Evolutionary conservation across 2,797 vertebrate genomes (phyloP), one percentile per base, ranked within the genome.

Genomic region (Chaetophractus vellerosus): DNA sequence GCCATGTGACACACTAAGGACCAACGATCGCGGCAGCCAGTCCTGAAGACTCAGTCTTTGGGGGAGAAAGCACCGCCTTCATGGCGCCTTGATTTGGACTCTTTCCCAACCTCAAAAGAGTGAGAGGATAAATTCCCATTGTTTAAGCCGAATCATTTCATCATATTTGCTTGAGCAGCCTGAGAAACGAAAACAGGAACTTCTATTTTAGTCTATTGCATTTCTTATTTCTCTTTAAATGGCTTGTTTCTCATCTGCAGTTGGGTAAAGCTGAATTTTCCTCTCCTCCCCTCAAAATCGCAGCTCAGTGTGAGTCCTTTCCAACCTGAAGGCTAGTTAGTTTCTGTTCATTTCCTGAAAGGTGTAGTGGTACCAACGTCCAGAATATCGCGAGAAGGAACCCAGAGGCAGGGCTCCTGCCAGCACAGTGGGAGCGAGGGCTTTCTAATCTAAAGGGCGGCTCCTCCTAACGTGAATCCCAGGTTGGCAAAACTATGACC

Each of bases 211-310:
- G 84, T 69, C 59, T 71, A 87, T 83, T 75, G 69, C 15, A 50
- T 38, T 80, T 96, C 75, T 94, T 85, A 36, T 86, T 93, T 96
- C 38, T 85, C 64, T 83, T 93, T 92, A 96, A 95, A 94, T 79
- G 87, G 75, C 52, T 21, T 66, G 69, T 72, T 71, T 68, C 68
- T 95, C 93, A 93, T 90, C 68, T 95, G 68, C 92, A 95, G 88
- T 88, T 83, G 52, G 69, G 91, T 92, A 94, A 96, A 88, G 69
- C 83, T 95, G 59, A 24, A 68, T 91, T 71, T 3, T 41, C n/a
- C 33, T 72, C 38, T 26, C 45, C 9, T 1, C 18, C 2, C 26
- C 52, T 16, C 26, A 1, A 50, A 87, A 84, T 23, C 55, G 4
- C 45, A 75, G 21, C 19, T 68, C 69, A 74, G 33, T 75, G 31